These are phyloP conservation scores for Acleris cristana DNA, from an alignment of 2,888 invertebrate genomes.

Conservation along the genomic window DNA sequence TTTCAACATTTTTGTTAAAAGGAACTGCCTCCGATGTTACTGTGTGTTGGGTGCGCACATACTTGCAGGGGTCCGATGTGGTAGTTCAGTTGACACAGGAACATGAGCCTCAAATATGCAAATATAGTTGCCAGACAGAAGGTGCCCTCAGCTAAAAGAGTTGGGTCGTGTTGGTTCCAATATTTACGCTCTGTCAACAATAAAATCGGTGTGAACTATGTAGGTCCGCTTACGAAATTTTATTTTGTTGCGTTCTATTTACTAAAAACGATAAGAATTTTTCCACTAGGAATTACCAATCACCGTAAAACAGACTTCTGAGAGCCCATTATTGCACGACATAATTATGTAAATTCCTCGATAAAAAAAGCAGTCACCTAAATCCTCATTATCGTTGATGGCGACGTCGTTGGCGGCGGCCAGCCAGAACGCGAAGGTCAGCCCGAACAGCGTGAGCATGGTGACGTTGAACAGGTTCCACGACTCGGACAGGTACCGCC, in stretches of 20 bases:
- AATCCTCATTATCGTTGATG: slow-evolving; percentile 41
- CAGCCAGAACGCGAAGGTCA: slow-evolving; percentile 86
- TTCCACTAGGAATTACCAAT: too few species aligned
- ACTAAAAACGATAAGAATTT: not conserved
- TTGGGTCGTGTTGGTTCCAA: slow-evolving; percentile 86
- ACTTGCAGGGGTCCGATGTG: slow-evolving; percentile 85
- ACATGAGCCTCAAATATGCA: slow-evolving; percentile 86
- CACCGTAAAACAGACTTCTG: too few species aligned
- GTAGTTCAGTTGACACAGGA: slow-evolving; percentile 85
- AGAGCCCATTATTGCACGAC: too few species aligned
- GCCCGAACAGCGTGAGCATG: slow-evolving; percentile 82
- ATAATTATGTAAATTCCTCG: too few species aligned
- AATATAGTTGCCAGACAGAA: slow-evolving; percentile 87
- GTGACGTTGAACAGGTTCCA: slow-evolving; percentile 87
- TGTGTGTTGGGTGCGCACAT: slow-evolving; percentile 42
- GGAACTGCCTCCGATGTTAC: not conserved
- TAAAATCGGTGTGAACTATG: not conserved
- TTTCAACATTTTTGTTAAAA: not conserved
- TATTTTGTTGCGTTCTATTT: not conserved
- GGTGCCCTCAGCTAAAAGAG: slow-evolving; percentile 86
- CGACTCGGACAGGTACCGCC: slow-evolving; percentile 80
- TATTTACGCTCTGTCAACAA: slow-evolving; percentile 82
- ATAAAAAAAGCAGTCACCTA: slow-evolving; percentile 25
- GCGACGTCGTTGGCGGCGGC: slow-evolving; percentile 79
- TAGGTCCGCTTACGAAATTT: too few species aligned